phyloP scores from a whole-genome alignment of 2,888 invertebrate genomes.

The Teleiodes luculella region DNA sequence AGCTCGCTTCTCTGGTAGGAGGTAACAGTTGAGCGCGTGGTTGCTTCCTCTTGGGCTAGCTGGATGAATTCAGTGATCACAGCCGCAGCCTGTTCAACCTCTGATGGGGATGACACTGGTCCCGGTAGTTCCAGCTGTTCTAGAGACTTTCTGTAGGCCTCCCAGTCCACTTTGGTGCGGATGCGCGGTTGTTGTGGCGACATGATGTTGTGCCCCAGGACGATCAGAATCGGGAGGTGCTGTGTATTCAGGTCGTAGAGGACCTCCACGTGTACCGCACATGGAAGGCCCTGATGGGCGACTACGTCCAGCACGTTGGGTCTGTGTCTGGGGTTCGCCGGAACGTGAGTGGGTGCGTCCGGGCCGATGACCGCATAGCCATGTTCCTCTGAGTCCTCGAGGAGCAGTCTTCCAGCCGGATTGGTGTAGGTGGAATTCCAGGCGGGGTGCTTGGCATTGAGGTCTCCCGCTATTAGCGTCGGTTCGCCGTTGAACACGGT shows the following conservation, averaged over 20 bases:
- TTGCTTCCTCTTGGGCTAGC: neutral
- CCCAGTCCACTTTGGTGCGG: neutral
- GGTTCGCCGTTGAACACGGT: neutral
- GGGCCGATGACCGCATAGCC: slow-evolving; percentile 18
- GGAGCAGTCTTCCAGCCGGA: slow-evolving; percentile 1
- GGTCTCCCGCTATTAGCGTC: slow-evolving; percentile 14
- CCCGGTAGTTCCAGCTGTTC: neutral
- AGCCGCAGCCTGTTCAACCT: slow-evolving; percentile 1
- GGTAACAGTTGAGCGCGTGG: neutral
- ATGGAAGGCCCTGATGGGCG: neutral
- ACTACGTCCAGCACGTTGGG: slow-evolving; percentile 19
- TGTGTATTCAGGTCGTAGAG: slow-evolving; percentile 13
- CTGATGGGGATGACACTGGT: neutral
- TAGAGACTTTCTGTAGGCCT: neutral
- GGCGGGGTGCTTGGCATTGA: slow-evolving; percentile 17
- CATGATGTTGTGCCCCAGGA: neutral
- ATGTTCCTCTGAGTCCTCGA: slow-evolving; percentile 10
- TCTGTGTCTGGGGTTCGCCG: fast-evolving
- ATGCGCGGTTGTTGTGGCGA: neutral
- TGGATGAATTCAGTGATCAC: neutral
- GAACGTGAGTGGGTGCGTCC: slow-evolving; percentile 17
- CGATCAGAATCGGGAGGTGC: slow-evolving; percentile 9
- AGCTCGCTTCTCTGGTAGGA: neutral
- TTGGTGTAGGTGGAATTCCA: slow-evolving; percentile 14
- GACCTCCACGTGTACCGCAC: neutral